A percentile compares a stretch with the other conserved stretches of the same genome.
Conservation (phyloP, 2,797 vertebrate species). For the Phoeniculus purpureus region DNA sequence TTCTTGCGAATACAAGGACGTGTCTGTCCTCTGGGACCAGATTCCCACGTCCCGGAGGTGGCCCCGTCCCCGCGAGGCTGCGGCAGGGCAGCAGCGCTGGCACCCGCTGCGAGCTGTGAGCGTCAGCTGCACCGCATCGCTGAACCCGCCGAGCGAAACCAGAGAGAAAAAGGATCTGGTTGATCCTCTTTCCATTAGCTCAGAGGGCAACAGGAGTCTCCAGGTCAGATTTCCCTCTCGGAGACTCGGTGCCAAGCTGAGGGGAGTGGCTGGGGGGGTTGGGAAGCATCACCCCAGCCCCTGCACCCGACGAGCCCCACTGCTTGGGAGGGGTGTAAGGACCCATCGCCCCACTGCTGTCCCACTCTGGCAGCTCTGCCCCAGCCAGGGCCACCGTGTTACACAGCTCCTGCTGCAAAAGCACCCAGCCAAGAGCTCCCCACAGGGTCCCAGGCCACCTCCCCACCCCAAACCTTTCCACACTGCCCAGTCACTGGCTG, state of each 20-base stretch:
- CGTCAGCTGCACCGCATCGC: background rate
- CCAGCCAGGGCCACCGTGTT: background rate
- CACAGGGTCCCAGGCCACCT: fast-evolving
- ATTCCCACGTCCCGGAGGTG: fast-evolving
- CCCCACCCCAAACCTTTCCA: background rate
- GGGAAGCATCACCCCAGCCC: background rate
- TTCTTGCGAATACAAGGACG: fast-evolving
- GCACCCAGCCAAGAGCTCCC: background rate
- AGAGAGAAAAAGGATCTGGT: conserved; percentile 22
- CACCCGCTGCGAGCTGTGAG: background rate
- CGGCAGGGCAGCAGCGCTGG: background rate
- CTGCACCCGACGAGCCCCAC: fast-evolving
- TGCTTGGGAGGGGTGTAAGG: fast-evolving
- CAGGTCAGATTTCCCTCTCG: conserved; percentile 61
- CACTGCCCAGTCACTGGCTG: background rate
- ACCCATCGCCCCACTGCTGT: background rate
- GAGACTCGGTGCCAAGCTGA: background rate
- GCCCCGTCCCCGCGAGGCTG: fast-evolving
- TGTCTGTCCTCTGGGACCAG: background rate
- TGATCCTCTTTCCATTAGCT: conserved; percentile 64
- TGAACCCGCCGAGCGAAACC: background rate
- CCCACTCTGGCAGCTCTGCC: background rate
- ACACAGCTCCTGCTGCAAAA: background rate
- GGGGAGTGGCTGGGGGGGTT: background rate
- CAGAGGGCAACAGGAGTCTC: conserved; percentile 40